Evolutionary conservation across 1,140 invertebrate species (phyloP), one percentile per base, ranked within the genome.

Genomic region (Sycophaga agraensis): DNA sequence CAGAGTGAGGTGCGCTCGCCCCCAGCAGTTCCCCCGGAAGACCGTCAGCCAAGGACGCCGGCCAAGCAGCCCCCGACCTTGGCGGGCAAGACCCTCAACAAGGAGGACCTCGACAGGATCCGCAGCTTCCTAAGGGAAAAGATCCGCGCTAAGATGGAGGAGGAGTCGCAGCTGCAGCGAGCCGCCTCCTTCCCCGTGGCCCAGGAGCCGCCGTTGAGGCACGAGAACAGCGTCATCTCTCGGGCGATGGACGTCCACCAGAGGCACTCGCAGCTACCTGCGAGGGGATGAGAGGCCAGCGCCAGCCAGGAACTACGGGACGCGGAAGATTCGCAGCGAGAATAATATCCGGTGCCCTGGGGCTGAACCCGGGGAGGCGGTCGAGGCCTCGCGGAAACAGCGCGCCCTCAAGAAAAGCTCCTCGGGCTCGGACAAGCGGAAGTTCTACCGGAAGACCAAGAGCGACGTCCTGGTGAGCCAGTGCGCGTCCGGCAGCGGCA

Each of bases 361-460:
- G n/a, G n/a, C n/a, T n/a, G 64, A 67, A 28, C 9, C n/a, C 16
- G 61, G 66, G 45, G 46, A 12, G 55, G 16, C 48, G 19, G 60
- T 6, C 4, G 11, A 6, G 67, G 58, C 45, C 45, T 22, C 35
- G 22, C 14, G 31, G n/a, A 28, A 50, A 16, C 43, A 57, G 6
- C 59, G 39, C 17, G 21, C 63, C 9, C 34, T 35, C 2, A 56
- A 64, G 21, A 56, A 70, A 58, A 62, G 43, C 39, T 51, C 64
- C 48, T 48, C 58, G 6, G 14, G 9, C 12, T 57, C 59, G 8
- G 69, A 72, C 6, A 66, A 48, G 49, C 65, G 68, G 21, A 78
- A 76, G 17, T 12, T 70, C 3, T 78, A 77, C 26, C 68, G 73
- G 21, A 77, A 77, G 54, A 77, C 75, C 6, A 78, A 69, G 28